Conservation (phyloP, 2,797 vertebrate genomes). For the Melopsittacus undulatus region DNA sequence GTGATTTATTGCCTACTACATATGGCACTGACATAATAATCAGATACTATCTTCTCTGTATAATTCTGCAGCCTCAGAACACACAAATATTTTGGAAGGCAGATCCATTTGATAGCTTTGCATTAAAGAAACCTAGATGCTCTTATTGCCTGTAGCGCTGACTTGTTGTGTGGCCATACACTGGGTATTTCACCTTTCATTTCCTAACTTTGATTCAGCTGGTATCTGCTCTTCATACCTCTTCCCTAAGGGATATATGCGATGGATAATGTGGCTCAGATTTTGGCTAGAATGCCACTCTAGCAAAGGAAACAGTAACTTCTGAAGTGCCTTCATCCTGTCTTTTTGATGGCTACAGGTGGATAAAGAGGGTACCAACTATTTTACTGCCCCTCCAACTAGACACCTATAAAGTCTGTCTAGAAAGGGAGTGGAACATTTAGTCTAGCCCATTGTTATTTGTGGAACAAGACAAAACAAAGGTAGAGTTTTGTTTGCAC, state of each 20-base stretch:
- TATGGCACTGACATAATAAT: background rate
- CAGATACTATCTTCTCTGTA: background rate
- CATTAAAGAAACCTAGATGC: background rate
- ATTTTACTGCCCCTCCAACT: background rate
- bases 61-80: background rate
- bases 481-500: background rate
- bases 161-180: background rate
- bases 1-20: background rate
- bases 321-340: background rate
- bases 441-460: background rate
- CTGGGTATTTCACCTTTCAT: background rate
- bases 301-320: background rate
- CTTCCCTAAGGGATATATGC: background rate
- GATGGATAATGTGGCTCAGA: background rate
- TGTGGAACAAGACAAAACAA: background rate
- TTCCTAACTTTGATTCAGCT: background rate
- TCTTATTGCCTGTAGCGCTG: background rate
- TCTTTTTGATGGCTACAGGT: background rate
- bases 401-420: background rate
- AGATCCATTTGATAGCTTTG: background rate
- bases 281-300: background rate
- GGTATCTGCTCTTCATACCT: background rate
- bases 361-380: background rate
- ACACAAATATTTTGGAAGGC: background rate
- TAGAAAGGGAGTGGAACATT: background rate